phyloP scores from a whole-genome alignment of 2,797 vertebrate species.

The Onychomys arenicola region DNA sequence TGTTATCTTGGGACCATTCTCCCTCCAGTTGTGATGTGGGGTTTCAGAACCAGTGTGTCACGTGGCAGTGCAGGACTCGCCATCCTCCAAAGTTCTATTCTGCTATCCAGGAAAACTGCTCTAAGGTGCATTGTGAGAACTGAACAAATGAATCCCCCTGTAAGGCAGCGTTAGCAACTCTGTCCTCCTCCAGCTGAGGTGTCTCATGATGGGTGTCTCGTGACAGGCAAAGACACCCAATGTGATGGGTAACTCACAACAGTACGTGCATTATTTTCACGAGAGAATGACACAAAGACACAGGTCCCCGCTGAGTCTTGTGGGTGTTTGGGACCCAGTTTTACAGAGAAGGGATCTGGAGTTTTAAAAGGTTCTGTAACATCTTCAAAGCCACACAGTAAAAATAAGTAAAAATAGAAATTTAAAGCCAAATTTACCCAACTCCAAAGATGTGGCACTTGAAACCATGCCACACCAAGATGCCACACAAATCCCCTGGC shows the following conservation, averaged over 20 bases:
- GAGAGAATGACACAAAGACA: not conserved
- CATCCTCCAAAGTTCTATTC: conserved; percentile 29
- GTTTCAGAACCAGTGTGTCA: conserved; percentile 30
- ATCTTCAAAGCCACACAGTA: conserved; percentile 41
- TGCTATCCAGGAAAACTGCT: conserved; percentile 9
- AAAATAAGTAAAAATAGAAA: conserved; percentile 53
- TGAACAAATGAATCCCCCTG: not conserved
- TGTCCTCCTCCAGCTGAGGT: not conserved
- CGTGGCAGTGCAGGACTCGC: not conserved
- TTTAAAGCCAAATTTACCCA: conserved; percentile 43
- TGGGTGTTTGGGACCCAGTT: not conserved
- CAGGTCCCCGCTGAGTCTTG: not conserved
- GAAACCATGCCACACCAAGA: not conserved
- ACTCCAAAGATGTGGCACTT: conserved; percentile 51
- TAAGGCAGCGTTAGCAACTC: not conserved
- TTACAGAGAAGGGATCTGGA: conserved; percentile 33
- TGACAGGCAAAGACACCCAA: not conserved
- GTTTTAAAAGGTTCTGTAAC: conserved; percentile 30
- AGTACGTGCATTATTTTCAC: not conserved
- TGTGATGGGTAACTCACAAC: not conserved
- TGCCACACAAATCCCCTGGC: not conserved
- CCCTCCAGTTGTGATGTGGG: not conserved
- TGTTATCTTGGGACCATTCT: not conserved
- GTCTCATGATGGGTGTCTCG: not conserved
- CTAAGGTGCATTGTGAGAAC: conserved; percentile 24